These are phyloP conservation scores for Calidris pygmaea DNA, from an alignment of 2,113 vertebrate genomes.

Conservation along the genomic window DNA sequence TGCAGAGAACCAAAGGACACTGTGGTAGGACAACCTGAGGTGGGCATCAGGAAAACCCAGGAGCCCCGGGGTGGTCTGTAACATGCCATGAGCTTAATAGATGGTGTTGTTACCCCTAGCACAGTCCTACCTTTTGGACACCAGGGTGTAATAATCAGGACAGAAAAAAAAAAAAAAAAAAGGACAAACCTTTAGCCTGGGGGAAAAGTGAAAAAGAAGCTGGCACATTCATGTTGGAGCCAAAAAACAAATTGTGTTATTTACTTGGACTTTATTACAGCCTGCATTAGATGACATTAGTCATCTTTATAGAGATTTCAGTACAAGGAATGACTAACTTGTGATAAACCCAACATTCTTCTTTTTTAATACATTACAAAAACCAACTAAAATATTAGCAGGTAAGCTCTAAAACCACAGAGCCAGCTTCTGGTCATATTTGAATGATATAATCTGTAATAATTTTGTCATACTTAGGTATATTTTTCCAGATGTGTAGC, in stretches of 20 bases:
- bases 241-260: neutral
- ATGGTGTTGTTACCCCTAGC: neutral
- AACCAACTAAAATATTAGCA: neutral
- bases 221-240: neutral
- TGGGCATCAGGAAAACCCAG: neutral
- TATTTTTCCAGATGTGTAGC: neutral
- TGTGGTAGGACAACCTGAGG: neutral
- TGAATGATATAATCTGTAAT: neutral
- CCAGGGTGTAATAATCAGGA: neutral
- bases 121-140: neutral
- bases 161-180: neutral
- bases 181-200: neutral
- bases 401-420: neutral
- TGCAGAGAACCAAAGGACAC: neutral
- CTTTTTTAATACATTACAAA: neutral
- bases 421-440: neutral
- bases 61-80: rapidly evolving
- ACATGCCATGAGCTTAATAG: neutral
- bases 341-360: neutral
- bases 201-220: neutral
- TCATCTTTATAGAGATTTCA: neutral
- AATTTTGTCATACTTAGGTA: neutral
- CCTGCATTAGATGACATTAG: neutral
- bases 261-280: conserved; percentile 6
- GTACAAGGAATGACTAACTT: neutral